These are phyloP conservation scores for Drosophila guanche DNA, from an alignment of 1,140 invertebrate genomes.

Conservation along the genomic window DNA sequence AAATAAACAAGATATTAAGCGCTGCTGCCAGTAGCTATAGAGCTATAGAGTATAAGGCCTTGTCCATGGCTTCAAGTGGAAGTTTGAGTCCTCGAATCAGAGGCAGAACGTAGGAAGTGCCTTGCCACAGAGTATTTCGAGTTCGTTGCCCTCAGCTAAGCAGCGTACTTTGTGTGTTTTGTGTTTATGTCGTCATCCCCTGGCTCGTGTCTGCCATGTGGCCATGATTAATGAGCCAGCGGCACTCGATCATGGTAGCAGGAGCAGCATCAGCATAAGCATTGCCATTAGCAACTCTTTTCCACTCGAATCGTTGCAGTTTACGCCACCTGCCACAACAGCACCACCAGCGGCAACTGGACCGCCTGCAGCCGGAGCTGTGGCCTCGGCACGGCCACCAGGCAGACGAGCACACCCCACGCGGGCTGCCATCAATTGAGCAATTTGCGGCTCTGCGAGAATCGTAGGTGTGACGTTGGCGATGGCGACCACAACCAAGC, in stretches of 20 bases:
- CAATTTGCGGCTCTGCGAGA: constrained; percentile 87
- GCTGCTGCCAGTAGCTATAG: constrained; percentile 37
- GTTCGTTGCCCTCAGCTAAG: neutral
- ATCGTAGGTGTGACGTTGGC: constrained; percentile 71
- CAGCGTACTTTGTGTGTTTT: neutral
- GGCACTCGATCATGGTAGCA: constrained; percentile 17
- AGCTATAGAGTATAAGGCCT: constrained; percentile 2
- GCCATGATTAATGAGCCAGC: constrained; percentile 20
- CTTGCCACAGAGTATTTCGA: neutral
- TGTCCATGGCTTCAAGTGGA: neutral
- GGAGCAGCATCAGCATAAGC: constrained; percentile 12
- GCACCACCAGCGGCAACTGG: constrained; percentile 85
- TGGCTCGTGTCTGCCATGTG: neutral
- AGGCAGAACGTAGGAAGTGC: constrained; percentile 3
- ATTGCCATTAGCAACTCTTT: constrained; percentile 39
- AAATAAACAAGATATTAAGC: constrained; percentile 82
- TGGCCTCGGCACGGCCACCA: constrained; percentile 86
- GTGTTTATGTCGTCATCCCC: too few species aligned
- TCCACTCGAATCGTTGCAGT: constrained; percentile 64
- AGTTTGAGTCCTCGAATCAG: neutral
- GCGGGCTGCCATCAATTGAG: constrained; percentile 85
- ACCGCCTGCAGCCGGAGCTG: constrained; percentile 86
- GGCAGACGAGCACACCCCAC: constrained; percentile 87
- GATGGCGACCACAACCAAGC: constrained; percentile 11
- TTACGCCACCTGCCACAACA: constrained; percentile 83